These are phyloP conservation scores for Drosophila quasianomalipes DNA, from an alignment of 2,888 invertebrate genomes.

Conservation along the genomic window DNA sequence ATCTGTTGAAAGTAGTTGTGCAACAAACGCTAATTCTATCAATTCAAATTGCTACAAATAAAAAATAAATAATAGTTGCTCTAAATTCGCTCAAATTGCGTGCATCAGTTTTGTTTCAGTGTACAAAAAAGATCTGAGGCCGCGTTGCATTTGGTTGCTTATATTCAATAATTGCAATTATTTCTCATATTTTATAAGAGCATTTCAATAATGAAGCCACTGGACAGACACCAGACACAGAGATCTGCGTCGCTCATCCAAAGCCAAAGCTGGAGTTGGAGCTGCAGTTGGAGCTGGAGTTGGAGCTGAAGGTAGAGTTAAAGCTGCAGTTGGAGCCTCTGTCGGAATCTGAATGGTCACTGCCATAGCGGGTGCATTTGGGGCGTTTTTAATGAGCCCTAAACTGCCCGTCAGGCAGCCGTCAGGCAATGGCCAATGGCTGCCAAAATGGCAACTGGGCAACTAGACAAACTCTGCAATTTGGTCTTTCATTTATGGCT, in stretches of 20 bases:
- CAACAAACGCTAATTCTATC: too few species aligned
- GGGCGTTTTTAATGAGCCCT: slow-evolving; percentile 75
- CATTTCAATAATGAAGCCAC: slow-evolving; percentile 72
- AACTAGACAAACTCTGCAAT: slow-evolving; percentile 43
- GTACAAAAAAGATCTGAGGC: slow-evolving; percentile 14
- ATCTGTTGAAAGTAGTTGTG: not conserved
- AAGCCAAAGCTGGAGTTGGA: not conserved
- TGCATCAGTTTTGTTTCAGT: slow-evolving; percentile 24
- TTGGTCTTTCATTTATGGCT: slow-evolving; percentile 70
- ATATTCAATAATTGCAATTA: slow-evolving; percentile 76
- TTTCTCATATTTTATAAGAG: slow-evolving; percentile 75
- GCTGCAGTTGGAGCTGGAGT: not conserved
- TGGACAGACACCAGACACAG: slow-evolving; percentile 12
- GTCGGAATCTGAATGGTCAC: slow-evolving; percentile 18
- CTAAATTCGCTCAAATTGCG: not conserved
- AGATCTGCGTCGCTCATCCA: slow-evolving; percentile 10
- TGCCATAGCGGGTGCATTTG: slow-evolving; percentile 64
- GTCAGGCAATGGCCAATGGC: slow-evolving; percentile 40
- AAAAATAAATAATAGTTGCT: not conserved
- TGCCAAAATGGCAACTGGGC: slow-evolving; percentile 21
- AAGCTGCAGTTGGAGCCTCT: not conserved
- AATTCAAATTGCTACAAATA: not conserved
- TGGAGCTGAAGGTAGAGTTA: not conserved
- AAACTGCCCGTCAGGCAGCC: slow-evolving; percentile 57
- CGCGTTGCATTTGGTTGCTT: slow-evolving; percentile 48